phyloP scores from a whole-genome alignment of 1,140 invertebrate genomes.

The Drosophila lini region DNA sequence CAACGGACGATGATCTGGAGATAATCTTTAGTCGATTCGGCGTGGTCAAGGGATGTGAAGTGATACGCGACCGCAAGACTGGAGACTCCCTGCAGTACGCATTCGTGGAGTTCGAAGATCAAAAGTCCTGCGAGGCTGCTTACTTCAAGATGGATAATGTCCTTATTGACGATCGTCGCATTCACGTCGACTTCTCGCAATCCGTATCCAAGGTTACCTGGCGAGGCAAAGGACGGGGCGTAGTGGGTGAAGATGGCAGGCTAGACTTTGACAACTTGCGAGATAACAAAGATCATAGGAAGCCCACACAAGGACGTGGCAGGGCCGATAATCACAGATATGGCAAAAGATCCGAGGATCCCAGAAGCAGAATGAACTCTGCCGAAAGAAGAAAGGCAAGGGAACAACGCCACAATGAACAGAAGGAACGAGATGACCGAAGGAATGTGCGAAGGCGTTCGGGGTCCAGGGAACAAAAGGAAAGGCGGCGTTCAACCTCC shows the following conservation, averaged over 20 bases:
- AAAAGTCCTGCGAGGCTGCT: conserved; percentile 98
- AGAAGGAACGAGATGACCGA: conserved; percentile 26
- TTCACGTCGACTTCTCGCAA: conserved; percentile 99
- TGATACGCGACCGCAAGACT: conserved; percentile 97
- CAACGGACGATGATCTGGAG: conserved; percentile 98
- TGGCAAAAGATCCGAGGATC: conserved; percentile 20
- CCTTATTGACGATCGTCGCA: conserved; percentile 98
- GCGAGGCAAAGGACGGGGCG: conserved; percentile 92
- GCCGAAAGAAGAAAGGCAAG: conserved; percentile 55
- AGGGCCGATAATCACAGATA: conserved; percentile 2
- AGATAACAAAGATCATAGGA: conserved; percentile 41
- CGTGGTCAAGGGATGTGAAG: conserved; percentile 97
- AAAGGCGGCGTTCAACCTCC: conserved; percentile 31
- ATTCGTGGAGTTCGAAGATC: conserved; percentile 99
- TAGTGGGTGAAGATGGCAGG: conserved; percentile 75
- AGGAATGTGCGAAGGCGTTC: conserved; percentile 20
- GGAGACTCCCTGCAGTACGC: conserved; percentile 99
- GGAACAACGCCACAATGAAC: conserved; percentile 62
- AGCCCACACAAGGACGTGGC: conserved; percentile 4
- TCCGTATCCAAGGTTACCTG: conserved; percentile 97
- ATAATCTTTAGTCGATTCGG: conserved; percentile 99
- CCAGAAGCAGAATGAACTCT: conserved; percentile 34
- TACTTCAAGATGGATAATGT: conserved; percentile 99
- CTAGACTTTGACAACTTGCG: conserved; percentile 75
- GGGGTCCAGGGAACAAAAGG: conserved; percentile 20